These are phyloP conservation scores for Melanostoma mellinum DNA, from an alignment of 2,888 invertebrate genomes.

Conservation along the genomic window DNA sequence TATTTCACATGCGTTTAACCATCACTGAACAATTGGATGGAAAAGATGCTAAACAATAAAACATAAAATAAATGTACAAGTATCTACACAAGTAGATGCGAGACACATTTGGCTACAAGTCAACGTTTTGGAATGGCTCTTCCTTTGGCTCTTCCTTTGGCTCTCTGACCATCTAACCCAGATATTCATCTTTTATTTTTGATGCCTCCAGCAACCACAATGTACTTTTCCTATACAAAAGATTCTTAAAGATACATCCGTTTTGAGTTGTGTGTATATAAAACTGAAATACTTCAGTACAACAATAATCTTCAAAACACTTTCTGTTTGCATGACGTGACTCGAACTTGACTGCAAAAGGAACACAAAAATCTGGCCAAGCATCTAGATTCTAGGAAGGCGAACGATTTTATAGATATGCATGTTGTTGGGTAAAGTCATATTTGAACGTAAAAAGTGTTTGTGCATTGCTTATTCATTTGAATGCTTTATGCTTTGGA, in stretches of 20 bases:
- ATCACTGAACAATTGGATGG: conserved; percentile 16
- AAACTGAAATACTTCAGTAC: conserved; percentile 38
- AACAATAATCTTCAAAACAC: conserved; percentile 50
- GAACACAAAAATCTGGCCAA: conserved; percentile 29
- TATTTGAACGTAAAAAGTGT: too few species aligned
- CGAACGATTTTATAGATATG: not conserved
- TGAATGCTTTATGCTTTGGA: too few species aligned
- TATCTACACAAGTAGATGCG: too few species aligned
- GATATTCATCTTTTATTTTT: conserved; percentile 33
- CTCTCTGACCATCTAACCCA: conserved; percentile 22
- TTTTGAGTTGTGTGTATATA: not conserved
- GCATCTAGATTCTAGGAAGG: conserved; percentile 7
- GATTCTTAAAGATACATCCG: conserved; percentile 8
- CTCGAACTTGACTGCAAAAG: conserved; percentile 48
- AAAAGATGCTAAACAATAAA: conserved; percentile 5
- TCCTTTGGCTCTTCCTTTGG: not conserved
- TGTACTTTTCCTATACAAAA: not conserved
- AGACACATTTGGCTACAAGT: conserved; percentile 34
- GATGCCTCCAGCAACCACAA: conserved; percentile 7
- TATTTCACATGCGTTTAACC: conserved; percentile 43
- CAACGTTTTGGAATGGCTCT: conserved; percentile 9
- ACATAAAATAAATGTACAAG: not conserved
- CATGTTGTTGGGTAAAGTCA: not conserved
- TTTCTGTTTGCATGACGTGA: conserved; percentile 51
- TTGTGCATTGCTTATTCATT: too few species aligned